Base-by-base conservation (phyloP, 1,140 invertebrate genomes). In the Kradibia gibbosae region DNA sequence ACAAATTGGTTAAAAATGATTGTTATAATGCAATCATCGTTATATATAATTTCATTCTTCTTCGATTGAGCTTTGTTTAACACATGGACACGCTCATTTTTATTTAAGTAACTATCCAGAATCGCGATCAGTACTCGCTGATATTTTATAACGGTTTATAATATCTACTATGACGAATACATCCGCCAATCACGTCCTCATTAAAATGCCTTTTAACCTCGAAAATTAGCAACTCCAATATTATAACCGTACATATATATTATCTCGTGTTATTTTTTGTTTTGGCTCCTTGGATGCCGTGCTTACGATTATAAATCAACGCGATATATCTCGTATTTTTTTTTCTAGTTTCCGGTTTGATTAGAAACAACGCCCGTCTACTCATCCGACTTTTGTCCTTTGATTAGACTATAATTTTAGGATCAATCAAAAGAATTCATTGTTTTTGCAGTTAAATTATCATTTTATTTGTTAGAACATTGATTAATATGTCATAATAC, bases 251-350 rank as follows among this genome's bases (percentile, higher is more conserved):
- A 39, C 15, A 2, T 34, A 3, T 34, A 31, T 62, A 50, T n/a
- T 67, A 57, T 39, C 22, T 67, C 3, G 4, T 48, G 39, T 48
- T 48, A 20, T 1, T 48, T 50, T 42, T 50, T 5, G 13, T 13
- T 8, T 72, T 28, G 55, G 25, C 5, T 53, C 28, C 62, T 53
- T 28, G 36, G n/a, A 57, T 71, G 11, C 8, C 55, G n/a, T 62
- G 50, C 36, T 73, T 75, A 53, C 31, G 7, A 31, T 76, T 70
- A 81, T 55, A 34, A 70, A 75, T 75, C 67, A 80, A 60, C 62
- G 17, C 3, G 10, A 60, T 48, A 36, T 45, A 62, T 74, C 31
- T 57, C 31, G 15, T 53, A 3, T 28, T 36, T 74, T 15, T 1
- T 36, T 42, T 22, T 0, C n/a, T 22, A 13, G 11, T 34, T 80